Base-by-base conservation (phyloP, 2,888 invertebrate species). In the Tinea trinotella region DNA sequence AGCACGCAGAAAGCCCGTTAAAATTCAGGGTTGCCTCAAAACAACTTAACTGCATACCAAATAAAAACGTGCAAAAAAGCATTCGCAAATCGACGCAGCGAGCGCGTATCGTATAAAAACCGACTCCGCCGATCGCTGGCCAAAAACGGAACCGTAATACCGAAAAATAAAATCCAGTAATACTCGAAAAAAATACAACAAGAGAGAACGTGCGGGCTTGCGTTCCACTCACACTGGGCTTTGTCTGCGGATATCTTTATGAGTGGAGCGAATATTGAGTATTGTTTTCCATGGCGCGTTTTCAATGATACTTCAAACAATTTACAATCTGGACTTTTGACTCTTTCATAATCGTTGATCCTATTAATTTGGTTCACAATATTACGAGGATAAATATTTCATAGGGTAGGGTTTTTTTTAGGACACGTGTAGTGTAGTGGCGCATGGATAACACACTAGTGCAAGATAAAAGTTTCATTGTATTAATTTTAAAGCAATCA, bases 91-190 rank as follows among this genome's bases (percentile, higher is more conserved):
- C 82, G 83, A 73, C 76, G 73, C 69, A 64, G 66, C 69, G 62
- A 60, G 69, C 71, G 74, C 74, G 70, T 82, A 77, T 78, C 76
- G 78, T 76, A 79, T 78, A 78, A 82, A 85, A 81, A 78, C 77
- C 74, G 69, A 79, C 68, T 76, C 70, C 65, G 65, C 76, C 80
- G 78, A 80, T 82, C 72, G 80, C 66, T 71, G 76, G 74, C 84
- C 82, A 82, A 82, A 82, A 83, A 76, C 82, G 84, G 79, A 76
- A 75, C 82, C 70, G 83, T 80, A 82, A 84, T 84, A 85, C 85
- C 85, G 74, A 85, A 78, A 85, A 85, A 82, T 84, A 85, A 83
- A 84, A 78, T 76, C 68, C 72, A 61, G 70, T 77, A 80, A 81
- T 81, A 70, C 80, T 63, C 68, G 71, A 75, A 75, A 77, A 79